Evolutionary conservation across 1,140 invertebrate species (phyloP), one percentile per base, ranked within the genome.

Genomic region (Eurosta solidaginis): DNA sequence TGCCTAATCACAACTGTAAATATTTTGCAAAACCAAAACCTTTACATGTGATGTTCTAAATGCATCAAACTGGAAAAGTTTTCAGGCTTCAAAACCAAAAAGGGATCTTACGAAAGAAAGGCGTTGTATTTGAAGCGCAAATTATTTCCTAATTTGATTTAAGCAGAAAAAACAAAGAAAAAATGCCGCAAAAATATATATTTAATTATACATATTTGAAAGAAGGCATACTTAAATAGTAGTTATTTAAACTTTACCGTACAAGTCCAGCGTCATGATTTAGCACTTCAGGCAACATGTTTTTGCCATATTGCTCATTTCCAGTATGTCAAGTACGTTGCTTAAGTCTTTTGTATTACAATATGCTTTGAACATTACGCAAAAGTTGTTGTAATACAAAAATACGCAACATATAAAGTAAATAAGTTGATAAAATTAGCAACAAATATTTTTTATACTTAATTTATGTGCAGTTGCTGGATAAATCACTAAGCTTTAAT

Each of bases 291-390:
- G 10, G 7, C 22, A 50, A 45, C 45, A 50, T 76, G 12, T 50
- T 5, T 6, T 6, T 45, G 6, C 14, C 49, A 76, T 52, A 25
- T 29, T 17, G 14, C 17, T 49, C 10, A 7, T 42, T 5, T 20
- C 44, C 14, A 25, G 22, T 76, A 27, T 76, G 27, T 52, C 75
- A 76, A 76, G 75, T 76, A n/a, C 75, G 75, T 76, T 76, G 47
- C 75, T 76, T 76, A 76, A 76, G 75, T 76, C 75, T 76, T 76
- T 76, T 52, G 29, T 50, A 36, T 74, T 40, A 40, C 59, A 40
- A 17, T 27, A 12, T n/a, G n/a, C 17, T 68, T 68, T 68, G n/a
- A 1, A 6, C 14, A 68, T 68, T 68, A 42, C 29, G n/a, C n/a
- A 36, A 29, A 27, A 63, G 29, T 29, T 54, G 2, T 63, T 59